Percentiles rank a stretch among this genome's conserved stretches.
phyloP scores from a whole-genome alignment of 2,888 invertebrate genomes.

The Apocheima hispidaria region DNA sequence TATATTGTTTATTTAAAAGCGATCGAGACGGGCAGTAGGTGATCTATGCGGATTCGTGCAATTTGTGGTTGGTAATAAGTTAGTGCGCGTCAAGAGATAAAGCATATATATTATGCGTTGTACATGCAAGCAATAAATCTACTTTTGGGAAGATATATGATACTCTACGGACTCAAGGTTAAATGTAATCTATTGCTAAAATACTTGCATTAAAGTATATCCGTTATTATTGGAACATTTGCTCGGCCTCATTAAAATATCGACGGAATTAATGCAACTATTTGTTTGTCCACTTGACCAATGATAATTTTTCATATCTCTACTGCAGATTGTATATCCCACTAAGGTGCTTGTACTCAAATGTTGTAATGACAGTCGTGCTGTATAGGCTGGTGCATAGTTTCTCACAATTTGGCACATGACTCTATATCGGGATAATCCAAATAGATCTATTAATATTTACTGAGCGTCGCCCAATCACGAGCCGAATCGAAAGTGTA shows the following conservation, averaged over 20 bases:
- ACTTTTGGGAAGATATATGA: constrained; percentile 17
- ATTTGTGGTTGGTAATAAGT: constrained; percentile 18
- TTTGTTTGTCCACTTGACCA: background rate
- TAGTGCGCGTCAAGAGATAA: constrained; percentile 15
- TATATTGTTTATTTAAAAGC: constrained; percentile 45
- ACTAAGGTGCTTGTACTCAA: too few species aligned
- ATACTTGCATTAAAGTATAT: background rate
- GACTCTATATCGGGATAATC: constrained; percentile 52
- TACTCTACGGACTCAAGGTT: constrained; percentile 6
- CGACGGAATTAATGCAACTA: background rate
- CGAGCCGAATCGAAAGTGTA: constrained; percentile 56
- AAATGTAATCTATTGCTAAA: constrained; percentile 16
- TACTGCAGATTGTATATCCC: too few species aligned
- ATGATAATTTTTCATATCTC: background rate
- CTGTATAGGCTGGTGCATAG: background rate
- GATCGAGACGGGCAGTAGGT: constrained; percentile 33
- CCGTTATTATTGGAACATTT: background rate
- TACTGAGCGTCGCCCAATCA: constrained; percentile 49
- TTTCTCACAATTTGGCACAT: constrained; percentile 4
- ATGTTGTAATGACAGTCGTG: too few species aligned
- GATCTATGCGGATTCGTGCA: constrained; percentile 27
- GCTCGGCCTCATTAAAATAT: too few species aligned
- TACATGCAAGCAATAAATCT: constrained; percentile 18
- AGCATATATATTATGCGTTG: constrained; percentile 1
- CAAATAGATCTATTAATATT: constrained; percentile 55